Evolutionary conservation across 1,140 invertebrate genomes (phyloP).

Genomic region (Ericerus pela): DNA sequence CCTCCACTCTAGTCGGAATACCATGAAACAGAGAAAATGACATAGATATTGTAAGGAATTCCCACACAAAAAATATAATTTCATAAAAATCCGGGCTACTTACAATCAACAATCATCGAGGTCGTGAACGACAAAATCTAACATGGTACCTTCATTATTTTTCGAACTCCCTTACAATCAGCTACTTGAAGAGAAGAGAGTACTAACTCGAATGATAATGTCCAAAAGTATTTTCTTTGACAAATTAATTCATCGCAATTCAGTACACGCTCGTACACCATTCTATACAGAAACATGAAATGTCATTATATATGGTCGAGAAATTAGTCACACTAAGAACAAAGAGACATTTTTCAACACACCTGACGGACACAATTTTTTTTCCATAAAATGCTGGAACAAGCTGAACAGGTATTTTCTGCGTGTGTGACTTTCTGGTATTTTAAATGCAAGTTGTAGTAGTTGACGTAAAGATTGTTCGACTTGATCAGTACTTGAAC

Average conservation of each 20-base stretch:
- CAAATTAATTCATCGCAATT: conserved; percentile 61
- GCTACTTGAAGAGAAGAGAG: conserved; percentile 73
- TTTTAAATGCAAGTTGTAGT: conserved; percentile 46
- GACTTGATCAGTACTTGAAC: conserved; percentile 46
- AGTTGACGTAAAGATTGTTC: conserved; percentile 55
- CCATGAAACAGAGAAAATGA: neutral
- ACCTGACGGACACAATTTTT: conserved; percentile 48
- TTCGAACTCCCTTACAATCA: conserved; percentile 86
- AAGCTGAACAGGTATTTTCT: conserved; percentile 54
- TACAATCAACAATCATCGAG: too few species aligned
- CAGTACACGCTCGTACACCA: conserved; percentile 70
- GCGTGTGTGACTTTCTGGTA: conserved; percentile 51
- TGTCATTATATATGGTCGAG: neutral
- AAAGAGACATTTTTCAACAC: conserved; percentile 15
- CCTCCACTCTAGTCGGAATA: too few species aligned
- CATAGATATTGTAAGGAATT: neutral
- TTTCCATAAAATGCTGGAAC: conserved; percentile 53
- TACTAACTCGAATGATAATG: conserved; percentile 71
- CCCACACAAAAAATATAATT: too few species aligned
- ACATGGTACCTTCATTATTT: conserved; percentile 69
- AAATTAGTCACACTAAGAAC: neutral
- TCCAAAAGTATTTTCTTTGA: conserved; percentile 69
- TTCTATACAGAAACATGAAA: conserved; percentile 36
- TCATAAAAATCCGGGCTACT: too few species aligned
- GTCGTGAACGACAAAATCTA: too few species aligned